Conservation (phyloP, 1,140 invertebrate genomes). For the Charaxes varanes region DNA sequence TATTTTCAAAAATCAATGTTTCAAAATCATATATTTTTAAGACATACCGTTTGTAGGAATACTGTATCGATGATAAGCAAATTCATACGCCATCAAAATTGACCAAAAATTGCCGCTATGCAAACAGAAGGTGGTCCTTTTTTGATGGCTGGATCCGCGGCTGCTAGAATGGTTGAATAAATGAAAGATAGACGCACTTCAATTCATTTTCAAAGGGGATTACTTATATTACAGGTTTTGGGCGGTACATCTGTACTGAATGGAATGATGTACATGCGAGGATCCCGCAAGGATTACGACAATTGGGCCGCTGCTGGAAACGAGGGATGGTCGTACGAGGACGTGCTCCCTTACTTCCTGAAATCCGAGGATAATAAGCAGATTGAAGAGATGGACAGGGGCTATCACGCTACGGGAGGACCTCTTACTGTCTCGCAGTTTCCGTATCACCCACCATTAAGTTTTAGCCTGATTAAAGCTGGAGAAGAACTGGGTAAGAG, state of each 20-base stretch:
- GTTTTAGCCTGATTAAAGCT: constrained; percentile 88
- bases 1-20: no score
- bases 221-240: constrained; percentile 75
- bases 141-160: no score
- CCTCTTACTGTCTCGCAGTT: constrained; percentile 87
- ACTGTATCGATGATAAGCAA: no score
- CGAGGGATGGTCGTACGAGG: constrained; percentile 91
- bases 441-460: constrained; percentile 89
- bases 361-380: constrained; percentile 91
- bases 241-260: constrained; percentile 96
- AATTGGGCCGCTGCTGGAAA: constrained; percentile 91
- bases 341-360: constrained; percentile 91
- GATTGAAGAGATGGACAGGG: constrained; percentile 76
- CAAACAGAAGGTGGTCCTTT: no score
- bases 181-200: no score
- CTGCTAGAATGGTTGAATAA: no score
- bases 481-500: constrained; percentile 84
- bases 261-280: constrained; percentile 97
- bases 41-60: no score
- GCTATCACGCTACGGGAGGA: constrained; percentile 86
- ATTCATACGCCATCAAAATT: no score
- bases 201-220: no score
- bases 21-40: no score
- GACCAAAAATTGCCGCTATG: no score
- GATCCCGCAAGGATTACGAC: constrained; percentile 92